A percentile compares a stretch with the other conserved stretches of the same genome.
phyloP scores from a whole-genome alignment of 1,140 invertebrate species.

The Hycleus cichorii region DNA sequence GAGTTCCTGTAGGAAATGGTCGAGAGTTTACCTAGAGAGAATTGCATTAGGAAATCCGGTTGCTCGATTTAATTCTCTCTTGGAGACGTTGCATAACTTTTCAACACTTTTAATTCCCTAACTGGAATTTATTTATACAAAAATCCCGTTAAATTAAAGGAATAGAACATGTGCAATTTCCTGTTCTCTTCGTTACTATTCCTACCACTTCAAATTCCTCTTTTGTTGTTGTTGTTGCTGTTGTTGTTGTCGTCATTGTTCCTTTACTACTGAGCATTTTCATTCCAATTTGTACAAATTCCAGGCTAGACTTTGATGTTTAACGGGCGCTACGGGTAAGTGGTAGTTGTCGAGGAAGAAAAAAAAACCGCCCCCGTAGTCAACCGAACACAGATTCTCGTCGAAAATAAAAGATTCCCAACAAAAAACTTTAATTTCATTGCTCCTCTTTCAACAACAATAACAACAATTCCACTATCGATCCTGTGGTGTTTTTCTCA shows the following conservation, averaged over 20 bases:
- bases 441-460: neutral
- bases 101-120: no score
- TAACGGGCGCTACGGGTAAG: no score
- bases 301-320: conserved; percentile 11
- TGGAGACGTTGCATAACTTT: no score
- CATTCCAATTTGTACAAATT: conserved; percentile 10
- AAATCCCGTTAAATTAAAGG: neutral
- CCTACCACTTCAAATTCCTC: neutral
- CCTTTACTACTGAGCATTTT: neutral
- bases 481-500: no score
- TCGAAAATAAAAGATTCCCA: conserved; percentile 3
- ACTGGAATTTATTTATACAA: neutral
- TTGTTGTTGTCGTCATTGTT: conserved; percentile 11
- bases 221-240: conserved; percentile 10
- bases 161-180: conserved; percentile 1
- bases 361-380: neutral
- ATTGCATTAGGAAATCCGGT: neutral
- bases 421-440: conserved; percentile 7
- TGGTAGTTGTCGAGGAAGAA: neutral
- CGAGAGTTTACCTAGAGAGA: no score
- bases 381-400: neutral
- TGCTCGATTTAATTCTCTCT: neutral
- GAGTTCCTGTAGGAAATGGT: no score
- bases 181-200: neutral
- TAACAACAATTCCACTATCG: neutral